Evolutionary conservation across 2,888 invertebrate genomes (phyloP), one percentile per base, ranked within the genome.

Genomic region (Andrena bicolor): DNA sequence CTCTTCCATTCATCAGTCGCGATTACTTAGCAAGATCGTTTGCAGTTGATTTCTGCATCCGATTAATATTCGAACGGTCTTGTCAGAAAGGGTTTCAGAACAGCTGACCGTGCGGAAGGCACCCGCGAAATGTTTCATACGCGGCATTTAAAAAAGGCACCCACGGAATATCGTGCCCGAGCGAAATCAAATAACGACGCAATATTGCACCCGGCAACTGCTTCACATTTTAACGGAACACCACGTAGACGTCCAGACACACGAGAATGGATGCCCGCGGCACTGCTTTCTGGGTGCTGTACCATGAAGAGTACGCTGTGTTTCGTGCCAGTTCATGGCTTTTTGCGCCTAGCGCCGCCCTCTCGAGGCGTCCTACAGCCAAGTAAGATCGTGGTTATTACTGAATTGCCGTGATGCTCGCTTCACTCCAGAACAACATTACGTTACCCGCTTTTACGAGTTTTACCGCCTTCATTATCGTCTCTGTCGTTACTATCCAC

Each of bases 151-250:
- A 61, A 30, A 69, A 69, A 73, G 51, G 60, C n/a, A 63, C 35
- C 58, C 3, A 30, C 48, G 26, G 74, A 74, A 74, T 65, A 56
- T 80, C 65, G 64, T 7, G 23, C 63, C 10, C 30, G 53, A 7
- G 61, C 48, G 32, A 56, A 73, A 73, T 73, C 73, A 73, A 79
- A 64, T 74, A 73, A 80, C 80, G 48, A 20, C 69, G 64, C 73
- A 20, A 80, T 74, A 74, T 81, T 30, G 69, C 66, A 30, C 53
- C 75, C 63, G n/a, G 70, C 30, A 26, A 71, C 65, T 66, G 77
- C 70, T 73, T 77, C 72, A 83, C 73, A 74, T 83, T 83, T 82
- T 82, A 83, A 77, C 76, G 23, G 74, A 73, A 72, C 83, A 71
- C 48, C 70, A 20, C 61, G 69, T 68, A 78, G 66, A 61, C 76